These are phyloP conservation scores for Eremobia ochroleuca DNA, from an alignment of 2,888 invertebrate genomes.

Conservation along the genomic window DNA sequence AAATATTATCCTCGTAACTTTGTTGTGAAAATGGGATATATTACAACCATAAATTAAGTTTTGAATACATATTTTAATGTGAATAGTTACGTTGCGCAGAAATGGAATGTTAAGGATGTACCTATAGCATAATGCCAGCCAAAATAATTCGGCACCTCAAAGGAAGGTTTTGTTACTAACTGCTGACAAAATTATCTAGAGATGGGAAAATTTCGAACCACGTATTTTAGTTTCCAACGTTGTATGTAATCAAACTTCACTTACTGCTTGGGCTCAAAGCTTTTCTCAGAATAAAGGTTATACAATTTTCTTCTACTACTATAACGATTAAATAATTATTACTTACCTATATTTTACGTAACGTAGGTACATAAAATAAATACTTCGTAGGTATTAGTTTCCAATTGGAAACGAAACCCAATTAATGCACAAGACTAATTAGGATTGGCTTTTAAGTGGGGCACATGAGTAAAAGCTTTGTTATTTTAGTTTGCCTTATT, in stretches of 20 bases:
- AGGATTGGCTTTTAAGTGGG: not conserved
- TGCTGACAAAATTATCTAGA: not conserved
- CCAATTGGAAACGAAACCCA: not conserved
- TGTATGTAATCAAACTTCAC: too few species aligned
- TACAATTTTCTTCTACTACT: too few species aligned
- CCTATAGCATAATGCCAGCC: not conserved
- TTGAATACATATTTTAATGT: not conserved
- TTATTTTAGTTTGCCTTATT: not conserved
- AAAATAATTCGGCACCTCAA: not conserved
- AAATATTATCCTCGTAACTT: not conserved
- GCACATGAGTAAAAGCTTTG: too few species aligned
- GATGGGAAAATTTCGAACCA: too few species aligned
- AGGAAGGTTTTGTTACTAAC: not conserved
- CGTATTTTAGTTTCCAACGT: too few species aligned
- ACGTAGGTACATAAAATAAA: not conserved
- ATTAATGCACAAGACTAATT: not conserved
- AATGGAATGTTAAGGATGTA: too few species aligned
- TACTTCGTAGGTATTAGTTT: not conserved
- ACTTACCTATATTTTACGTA: not conserved
- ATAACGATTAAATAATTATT: not conserved
- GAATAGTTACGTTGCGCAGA: not conserved
- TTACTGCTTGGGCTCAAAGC: too few species aligned
- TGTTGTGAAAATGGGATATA: not conserved
- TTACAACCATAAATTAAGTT: not conserved
- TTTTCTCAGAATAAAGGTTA: too few species aligned